These are phyloP conservation scores for Oeneis ivallda DNA, from an alignment of 2,888 invertebrate genomes.

Conservation along the genomic window DNA sequence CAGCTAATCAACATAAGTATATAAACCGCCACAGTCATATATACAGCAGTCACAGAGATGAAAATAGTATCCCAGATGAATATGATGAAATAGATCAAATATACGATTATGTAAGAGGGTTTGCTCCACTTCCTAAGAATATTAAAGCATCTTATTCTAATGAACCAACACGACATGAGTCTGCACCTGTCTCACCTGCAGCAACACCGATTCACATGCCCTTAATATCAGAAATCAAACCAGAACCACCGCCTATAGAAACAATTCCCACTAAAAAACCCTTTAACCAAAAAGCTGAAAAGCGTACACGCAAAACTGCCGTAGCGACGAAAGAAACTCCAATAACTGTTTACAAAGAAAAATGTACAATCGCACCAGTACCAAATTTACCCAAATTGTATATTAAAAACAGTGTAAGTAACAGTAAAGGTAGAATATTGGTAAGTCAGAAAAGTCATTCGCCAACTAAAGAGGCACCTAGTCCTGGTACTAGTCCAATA, in stretches of 20 bases:
- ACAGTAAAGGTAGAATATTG: conserved; percentile 83
- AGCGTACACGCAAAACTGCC: conserved; percentile 86
- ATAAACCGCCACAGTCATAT: conserved; percentile 77
- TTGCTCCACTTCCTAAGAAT: conserved; percentile 93
- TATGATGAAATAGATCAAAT: conserved; percentile 98
- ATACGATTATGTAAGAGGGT: conserved; percentile 96
- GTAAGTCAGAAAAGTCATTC: conserved; percentile 87
- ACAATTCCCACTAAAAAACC: conserved; percentile 93
- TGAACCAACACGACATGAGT: conserved; percentile 75
- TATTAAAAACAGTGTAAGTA: conserved; percentile 87
- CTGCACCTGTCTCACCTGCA: conserved; percentile 80
- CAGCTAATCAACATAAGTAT: conserved; percentile 82
- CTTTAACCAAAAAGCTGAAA: conserved; percentile 84
- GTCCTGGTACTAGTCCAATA: conserved; percentile 80
- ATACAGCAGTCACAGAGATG: conserved; percentile 83
- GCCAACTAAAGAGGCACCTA: conserved; percentile 87
- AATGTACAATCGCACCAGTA: conserved; percentile 78
- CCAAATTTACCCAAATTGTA: conserved; percentile 87
- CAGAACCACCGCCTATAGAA: conserved; percentile 95
- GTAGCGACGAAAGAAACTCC: conserved; percentile 81
- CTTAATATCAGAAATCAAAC: conserved; percentile 84
- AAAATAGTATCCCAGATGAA: conserved; percentile 87
- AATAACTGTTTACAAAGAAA: conserved; percentile 81
- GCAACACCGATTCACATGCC: conserved; percentile 81
- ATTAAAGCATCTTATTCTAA: conserved; percentile 84